Percentiles rank a stretch among this genome's conserved stretches.
Evolutionary conservation across 2,797 vertebrate species (phyloP).

Genomic region (Tolypeutes matacus): DNA sequence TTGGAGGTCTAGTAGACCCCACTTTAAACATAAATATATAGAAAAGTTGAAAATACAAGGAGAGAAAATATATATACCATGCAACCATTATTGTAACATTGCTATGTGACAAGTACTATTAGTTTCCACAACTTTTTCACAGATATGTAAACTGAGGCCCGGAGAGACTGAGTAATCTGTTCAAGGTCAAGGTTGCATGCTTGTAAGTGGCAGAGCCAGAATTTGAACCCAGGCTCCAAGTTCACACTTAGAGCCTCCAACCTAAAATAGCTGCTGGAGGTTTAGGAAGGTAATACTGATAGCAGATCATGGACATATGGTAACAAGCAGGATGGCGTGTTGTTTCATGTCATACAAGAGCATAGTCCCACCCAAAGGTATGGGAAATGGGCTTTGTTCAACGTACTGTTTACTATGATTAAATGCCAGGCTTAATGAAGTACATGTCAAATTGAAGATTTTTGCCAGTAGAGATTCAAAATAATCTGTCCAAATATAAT

Average conservation of each 20-base stretch:
- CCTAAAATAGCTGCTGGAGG: not conserved
- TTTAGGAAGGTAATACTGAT: not conserved
- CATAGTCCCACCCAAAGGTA: too few species aligned
- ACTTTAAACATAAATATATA: not conserved
- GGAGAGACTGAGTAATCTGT: not conserved
- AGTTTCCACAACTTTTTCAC: not conserved
- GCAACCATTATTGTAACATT: accelerated
- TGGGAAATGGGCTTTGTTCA: not conserved
- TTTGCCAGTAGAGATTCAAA: not conserved
- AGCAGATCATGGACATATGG: not conserved
- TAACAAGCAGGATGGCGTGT: not conserved
- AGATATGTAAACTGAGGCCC: too few species aligned
- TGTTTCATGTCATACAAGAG: not conserved
- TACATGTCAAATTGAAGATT: too few species aligned
- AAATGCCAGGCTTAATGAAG: not conserved
- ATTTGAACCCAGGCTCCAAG: not conserved
- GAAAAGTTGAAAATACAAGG: not conserved
- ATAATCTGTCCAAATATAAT: not conserved
- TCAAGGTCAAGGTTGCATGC: not conserved
- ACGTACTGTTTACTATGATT: not conserved
- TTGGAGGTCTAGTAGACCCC: not conserved
- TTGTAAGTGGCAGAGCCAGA: not conserved
- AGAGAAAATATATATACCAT: too few species aligned
- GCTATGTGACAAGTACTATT: not conserved
- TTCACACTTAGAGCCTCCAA: not conserved